Evolutionary conservation across 2,888 invertebrate species (phyloP), one percentile per base, ranked within the genome.

Genomic region (Dryomyza anilis): DNA sequence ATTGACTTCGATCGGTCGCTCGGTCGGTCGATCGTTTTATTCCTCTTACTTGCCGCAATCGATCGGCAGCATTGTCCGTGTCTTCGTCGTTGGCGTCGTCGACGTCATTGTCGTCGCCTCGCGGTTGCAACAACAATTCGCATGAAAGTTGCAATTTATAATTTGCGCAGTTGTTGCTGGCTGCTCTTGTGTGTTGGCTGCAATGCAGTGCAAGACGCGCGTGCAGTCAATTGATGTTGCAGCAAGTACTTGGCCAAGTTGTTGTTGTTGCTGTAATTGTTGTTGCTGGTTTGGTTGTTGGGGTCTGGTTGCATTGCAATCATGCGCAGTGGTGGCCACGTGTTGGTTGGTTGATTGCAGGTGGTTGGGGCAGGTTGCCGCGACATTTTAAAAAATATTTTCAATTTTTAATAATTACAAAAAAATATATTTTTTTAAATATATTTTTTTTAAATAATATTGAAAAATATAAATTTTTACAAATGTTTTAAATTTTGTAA

Each of bases 181-280:
- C 19, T 43, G 43, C 19, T 43, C 16, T 19, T 19, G 43, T 19
- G n/a, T 43, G n/a, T 43, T 16, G 19, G n/a, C 43, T 43, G 43
- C 43, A n/a, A 16, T 43, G 43, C 19, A 43, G 19, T 43, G 19
- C 16, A n/a, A 43, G 43, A 43, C 43, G 43, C 43, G 43, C 43
- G 43, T 43, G 43, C 43, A 43, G 43, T 43, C 43, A 43, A 43
- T 43, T 43, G 43, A n/a, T 43, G 43, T 43, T 43, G 43, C 43
- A 43, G 19, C 16, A n/a, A n/a, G n/a, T n/a, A n/a, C n/a, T n/a
- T n/a, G n/a, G n/a, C n/a, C n/a, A n/a, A 8, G 8, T 27, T 23
- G 50, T 23, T 25, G 50, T 23, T 50, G 50, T 50, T 50, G 25
- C 27, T 27, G 27, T 27, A 2, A 23, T 27, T 23, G 50, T 27